These are phyloP conservation scores for Iguana delicatissima DNA, from an alignment of 2,797 vertebrate species.

Conservation along the genomic window DNA sequence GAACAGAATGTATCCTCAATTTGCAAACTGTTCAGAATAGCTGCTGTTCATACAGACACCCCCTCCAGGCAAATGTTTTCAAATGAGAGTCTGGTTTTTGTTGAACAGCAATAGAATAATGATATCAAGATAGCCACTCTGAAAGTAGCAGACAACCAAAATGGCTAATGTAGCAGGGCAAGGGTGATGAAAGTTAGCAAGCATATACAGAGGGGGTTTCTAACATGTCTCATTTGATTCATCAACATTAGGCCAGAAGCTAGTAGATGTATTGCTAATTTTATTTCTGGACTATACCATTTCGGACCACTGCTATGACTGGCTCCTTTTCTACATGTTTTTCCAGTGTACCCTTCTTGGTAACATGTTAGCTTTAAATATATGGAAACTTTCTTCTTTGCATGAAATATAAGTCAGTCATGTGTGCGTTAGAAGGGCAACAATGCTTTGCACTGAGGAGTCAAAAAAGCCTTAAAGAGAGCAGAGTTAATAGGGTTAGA, in stretches of 20 bases:
- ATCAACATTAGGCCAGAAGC: background rate
- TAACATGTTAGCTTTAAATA: background rate
- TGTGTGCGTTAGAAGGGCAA: too few relatives aligned
- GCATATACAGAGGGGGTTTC: background rate
- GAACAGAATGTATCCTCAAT: background rate
- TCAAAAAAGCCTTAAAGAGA: too few relatives aligned
- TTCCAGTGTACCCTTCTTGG: background rate
- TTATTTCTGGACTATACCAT: background rate
- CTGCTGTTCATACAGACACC: background rate
- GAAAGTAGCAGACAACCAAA: background rate
- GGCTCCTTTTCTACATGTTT: background rate
- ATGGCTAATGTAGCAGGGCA: background rate
- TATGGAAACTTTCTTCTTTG: background rate
- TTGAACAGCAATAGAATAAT: background rate
- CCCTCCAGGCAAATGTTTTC: background rate
- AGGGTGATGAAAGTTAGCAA: background rate
- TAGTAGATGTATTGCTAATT: background rate
- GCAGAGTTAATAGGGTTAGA: too few relatives aligned
- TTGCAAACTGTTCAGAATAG: slow-evolving; percentile 1
- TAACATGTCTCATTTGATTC: background rate
- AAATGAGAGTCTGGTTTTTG: background rate
- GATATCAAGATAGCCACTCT: background rate
- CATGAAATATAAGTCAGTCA: background rate
- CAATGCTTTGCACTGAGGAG: too few relatives aligned
- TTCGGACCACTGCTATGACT: background rate